Evolutionary conservation across 2,888 invertebrate species (phyloP).

Genomic region (Lumbricus terrestris): DNA sequence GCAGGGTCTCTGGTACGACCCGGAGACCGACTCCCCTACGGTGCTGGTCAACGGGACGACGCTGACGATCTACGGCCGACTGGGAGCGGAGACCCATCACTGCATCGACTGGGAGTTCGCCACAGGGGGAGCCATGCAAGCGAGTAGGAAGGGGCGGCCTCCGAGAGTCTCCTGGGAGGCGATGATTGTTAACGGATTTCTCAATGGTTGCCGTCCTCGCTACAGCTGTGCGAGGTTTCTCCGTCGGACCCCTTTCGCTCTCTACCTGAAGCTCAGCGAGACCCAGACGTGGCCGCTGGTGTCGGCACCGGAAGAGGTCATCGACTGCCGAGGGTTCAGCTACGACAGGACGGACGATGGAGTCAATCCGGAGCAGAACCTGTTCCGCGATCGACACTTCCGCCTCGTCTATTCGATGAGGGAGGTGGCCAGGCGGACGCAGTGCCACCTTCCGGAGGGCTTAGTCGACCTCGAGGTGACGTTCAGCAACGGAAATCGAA

Average conservation of each 20-base stretch:
- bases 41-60: slow-evolving; percentile 16
- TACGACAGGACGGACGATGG: slow-evolving; percentile 14
- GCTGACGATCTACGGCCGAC: slow-evolving; percentile 18
- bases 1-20: slow-evolving; percentile 34
- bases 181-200: slow-evolving; percentile 34
- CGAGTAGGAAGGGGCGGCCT: neutral
- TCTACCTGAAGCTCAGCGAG: slow-evolving; percentile 22
- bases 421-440: slow-evolving; percentile 21
- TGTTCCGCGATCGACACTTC: slow-evolving; percentile 6
- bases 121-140: neutral
- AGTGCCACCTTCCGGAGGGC: neutral
- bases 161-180: neutral
- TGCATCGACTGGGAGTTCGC: slow-evolving; percentile 34
- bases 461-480: slow-evolving; percentile 17
- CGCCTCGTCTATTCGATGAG: slow-evolving; percentile 22
- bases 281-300: slow-evolving; percentile 16
- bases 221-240: slow-evolving; percentile 35
- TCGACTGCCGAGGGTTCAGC: slow-evolving; percentile 15
- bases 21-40: slow-evolving; percentile 17
- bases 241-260: slow-evolving; percentile 17
- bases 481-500: neutral
- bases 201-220: slow-evolving; percentile 36
- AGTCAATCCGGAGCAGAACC: neutral
- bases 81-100: slow-evolving; percentile 23
- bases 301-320: neutral